Evolutionary conservation across 2,797 vertebrate species (phyloP), one percentile per base, ranked within the genome.

Genomic region (Antennarius maculatus): DNA sequence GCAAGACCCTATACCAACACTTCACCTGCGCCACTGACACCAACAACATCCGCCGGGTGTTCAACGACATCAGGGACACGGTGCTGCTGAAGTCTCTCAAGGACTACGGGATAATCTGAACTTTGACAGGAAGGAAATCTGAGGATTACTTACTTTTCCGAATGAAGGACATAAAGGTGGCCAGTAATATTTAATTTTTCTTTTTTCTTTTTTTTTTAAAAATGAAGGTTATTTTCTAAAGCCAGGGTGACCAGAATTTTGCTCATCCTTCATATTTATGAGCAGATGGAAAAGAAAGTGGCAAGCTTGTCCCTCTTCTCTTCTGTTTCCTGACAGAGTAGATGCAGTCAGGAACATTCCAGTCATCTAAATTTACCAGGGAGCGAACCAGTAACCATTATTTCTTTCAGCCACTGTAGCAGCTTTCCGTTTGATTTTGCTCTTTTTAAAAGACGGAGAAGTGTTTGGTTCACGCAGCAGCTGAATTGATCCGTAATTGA

Each of bases 1-100:
- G 74, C 71, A 94, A 94, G 83, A 87, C 74, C 0, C 83, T 95
- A 18, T 95, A 94, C 76, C 77, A 85, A 0, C 94, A 95, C 88
- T 94, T 93, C 86, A 94, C 94, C 84, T 95, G 94, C 8, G 94
- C 94, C 75, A 95, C 94, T 0, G 93, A 94, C 88, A 94, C 94
- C 70, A 85, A 77, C 81, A 94, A 92, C 89, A 95, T 94, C 72
- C 89, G 89, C 57, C 88, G 29, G 46, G 94, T 95, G 28, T 95
- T 95, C 84, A 83, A 27, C 0, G 91, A 92, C 3, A 72, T 95
- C 23, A 94, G 90, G 78, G 93, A 94, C 82, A 93, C 91, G 0
- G 92, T 94, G 63, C 86, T 95, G 71, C 67, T 93, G 54, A 91
- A 85, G 72, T 91, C 91, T 13, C 88, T 95, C 47, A 66, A 69